phyloP scores from a whole-genome alignment of 2,888 invertebrate genomes.

The Stramonita haemastoma region DNA sequence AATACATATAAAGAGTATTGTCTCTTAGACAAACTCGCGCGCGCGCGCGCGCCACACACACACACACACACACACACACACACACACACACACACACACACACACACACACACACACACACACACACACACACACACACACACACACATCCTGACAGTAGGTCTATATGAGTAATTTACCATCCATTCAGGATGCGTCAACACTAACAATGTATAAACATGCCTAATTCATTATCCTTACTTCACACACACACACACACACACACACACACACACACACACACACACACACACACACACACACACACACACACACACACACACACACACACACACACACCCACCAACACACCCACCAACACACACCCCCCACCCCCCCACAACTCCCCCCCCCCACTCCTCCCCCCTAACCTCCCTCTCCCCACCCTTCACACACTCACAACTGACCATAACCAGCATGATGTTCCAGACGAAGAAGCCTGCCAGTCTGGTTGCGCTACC shows the following conservation, averaged over 20 bases:
- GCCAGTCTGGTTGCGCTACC: too few relatives aligned
- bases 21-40: background rate
- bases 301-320: conserved; percentile 11
- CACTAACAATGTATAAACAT: background rate
- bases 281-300: background rate
- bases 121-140: conserved; percentile 26
- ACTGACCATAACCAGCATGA: conserved; percentile 73
- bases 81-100: conserved; percentile 1
- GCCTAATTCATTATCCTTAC: too few relatives aligned
- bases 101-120: conserved; percentile 15
- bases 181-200: background rate
- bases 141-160: conserved; percentile 6
- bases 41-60: too few relatives aligned
- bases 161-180: background rate
- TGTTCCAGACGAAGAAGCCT: conserved; percentile 76
- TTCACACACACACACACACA: background rate
- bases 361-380: too few relatives aligned
- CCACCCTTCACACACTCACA: too few relatives aligned
- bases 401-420: too few relatives aligned
- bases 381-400: too few relatives aligned
- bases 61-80: conserved; percentile 1
- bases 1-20: too few relatives aligned
- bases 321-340: background rate
- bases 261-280: background rate
- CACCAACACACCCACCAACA: background rate